Percentiles rank a stretch among this genome's conserved stretches.
These are phyloP conservation scores for Torymus tubicola DNA, from an alignment of 2,888 invertebrate genomes.

Conservation along the genomic window DNA sequence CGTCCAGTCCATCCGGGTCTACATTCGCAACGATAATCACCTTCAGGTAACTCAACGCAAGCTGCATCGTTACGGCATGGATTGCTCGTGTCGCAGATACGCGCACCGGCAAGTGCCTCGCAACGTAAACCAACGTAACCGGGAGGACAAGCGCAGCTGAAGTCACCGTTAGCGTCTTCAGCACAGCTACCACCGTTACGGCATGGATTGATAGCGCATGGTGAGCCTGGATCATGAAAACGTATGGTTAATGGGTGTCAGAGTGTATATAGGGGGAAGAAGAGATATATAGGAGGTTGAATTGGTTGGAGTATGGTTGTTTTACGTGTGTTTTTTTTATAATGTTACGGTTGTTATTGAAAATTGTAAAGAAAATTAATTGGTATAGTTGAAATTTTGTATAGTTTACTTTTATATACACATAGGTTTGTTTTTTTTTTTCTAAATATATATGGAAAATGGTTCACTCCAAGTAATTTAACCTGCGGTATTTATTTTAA, in stretches of 20 bases:
- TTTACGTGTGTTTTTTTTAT: too few species aligned
- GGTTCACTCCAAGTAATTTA: too few species aligned
- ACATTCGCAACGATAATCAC: conserved; percentile 77
- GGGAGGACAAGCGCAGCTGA: conserved; percentile 75
- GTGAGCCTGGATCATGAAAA: conserved; percentile 42
- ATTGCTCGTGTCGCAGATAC: conserved; percentile 82
- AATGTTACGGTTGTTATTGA: too few species aligned
- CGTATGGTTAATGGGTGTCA: not conserved
- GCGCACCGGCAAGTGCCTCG: conserved; percentile 75
- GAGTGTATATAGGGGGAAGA: too few species aligned
- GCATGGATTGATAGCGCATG: conserved; percentile 85
- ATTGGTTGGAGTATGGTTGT: too few species aligned
- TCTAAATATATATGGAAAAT: too few species aligned
- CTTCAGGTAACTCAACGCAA: conserved; percentile 82
- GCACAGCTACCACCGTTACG: conserved; percentile 87
- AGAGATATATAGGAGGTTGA: too few species aligned
- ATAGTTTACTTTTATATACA: too few species aligned
- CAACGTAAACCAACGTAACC: conserved; percentile 85
- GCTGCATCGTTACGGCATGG: conserved; percentile 85
- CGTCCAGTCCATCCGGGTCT: conserved; percentile 82
- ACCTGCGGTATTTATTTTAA: too few species aligned
- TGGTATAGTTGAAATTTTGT: too few species aligned
- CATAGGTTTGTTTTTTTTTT: too few species aligned
- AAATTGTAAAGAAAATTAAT: too few species aligned
- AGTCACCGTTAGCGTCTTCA: conserved; percentile 80